Percentiles rank a stretch among this genome's conserved stretches.
Conservation (phyloP, 2,113 vertebrate species). For the Capra hircus region DNA sequence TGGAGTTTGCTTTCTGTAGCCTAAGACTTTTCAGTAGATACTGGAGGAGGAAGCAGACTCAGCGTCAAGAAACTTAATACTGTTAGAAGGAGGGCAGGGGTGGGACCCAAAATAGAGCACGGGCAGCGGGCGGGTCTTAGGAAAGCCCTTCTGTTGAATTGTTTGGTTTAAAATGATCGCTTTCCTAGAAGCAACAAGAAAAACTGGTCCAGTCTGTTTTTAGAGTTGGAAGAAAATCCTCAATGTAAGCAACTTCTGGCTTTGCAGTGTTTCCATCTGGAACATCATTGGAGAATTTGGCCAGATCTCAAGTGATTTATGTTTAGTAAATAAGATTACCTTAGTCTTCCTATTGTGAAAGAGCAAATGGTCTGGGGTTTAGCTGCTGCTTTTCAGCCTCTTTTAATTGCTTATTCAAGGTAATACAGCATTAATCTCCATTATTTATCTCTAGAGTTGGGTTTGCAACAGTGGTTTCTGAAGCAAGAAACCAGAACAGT, state of each 20-base stretch:
- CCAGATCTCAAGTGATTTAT: conserved; percentile 38
- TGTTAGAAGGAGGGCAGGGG: not conserved
- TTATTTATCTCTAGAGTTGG: not conserved
- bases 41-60: not conserved
- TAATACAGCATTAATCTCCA: conserved; percentile 40
- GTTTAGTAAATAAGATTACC: conserved; percentile 60
- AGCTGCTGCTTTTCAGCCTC: conserved; percentile 42
- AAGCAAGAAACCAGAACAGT: not conserved
- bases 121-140: not conserved
- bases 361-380: conserved; percentile 48
- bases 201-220: conserved; percentile 69
- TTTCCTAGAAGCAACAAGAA: conserved; percentile 72
- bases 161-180: conserved; percentile 40
- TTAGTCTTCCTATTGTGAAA: conserved; percentile 52
- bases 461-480: not conserved
- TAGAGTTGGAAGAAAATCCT: conserved; percentile 47
- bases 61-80: conserved; percentile 18
- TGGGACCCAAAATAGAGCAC: conserved; percentile 14
- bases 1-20: not conserved
- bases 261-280: conserved; percentile 33
- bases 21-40: conserved; percentile 10
- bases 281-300: conserved; percentile 7
- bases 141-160: conserved; percentile 47
- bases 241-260: conserved; percentile 27
- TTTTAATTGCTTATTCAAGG: conserved; percentile 57